Base-by-base conservation (phyloP, 2,888 invertebrate genomes). In the Metellina segmentata region DNA sequence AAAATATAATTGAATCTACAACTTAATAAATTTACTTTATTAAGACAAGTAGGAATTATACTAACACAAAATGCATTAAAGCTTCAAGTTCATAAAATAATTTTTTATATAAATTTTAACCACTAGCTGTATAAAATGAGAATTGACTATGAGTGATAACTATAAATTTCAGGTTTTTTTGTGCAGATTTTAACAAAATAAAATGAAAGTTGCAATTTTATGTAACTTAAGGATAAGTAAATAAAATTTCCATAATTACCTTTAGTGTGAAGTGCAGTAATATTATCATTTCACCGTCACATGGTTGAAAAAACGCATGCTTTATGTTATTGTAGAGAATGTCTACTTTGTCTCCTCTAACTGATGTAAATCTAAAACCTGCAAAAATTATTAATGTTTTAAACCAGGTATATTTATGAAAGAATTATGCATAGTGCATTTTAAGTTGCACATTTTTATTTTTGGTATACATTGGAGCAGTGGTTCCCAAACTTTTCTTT, bases 231-330 rank as follows among this genome's bases (percentile, higher is more conserved):
- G 19, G 34, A 72, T 19, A 81, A 83, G 82, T 75, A 89, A 94
- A 94, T 34, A 34, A 34, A 34, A 34, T 4, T 34, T 34, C 34
- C 34, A 34, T 34, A 34, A 34, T 34, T 94, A 96, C 96, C 95
- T 98, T 99, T 93, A 99, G 96, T 96, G 99, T 99, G 95, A 99
- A 99, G 96, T 99, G 99, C 91, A 99, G 96, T 51, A 99, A 96
- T 94, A 99, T 99, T 91, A 99, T 99, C 99, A 99, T 99, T 96
- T 99, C 99, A 93, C 98, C 98, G 95, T 99, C 99, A 94, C 99
- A 99, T 0, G 99, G 99, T 96, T 99, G 99, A 96, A 99, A 99
- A 96, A 99, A 98, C 9, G 99, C 99, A 95, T 99, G 98, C 95
- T 99, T 99, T 94, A 99, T 99, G 95, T 99, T 99, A 96, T 99